phyloP scores from a whole-genome alignment of 2,888 invertebrate genomes.

The Anthoptus insignis region DNA sequence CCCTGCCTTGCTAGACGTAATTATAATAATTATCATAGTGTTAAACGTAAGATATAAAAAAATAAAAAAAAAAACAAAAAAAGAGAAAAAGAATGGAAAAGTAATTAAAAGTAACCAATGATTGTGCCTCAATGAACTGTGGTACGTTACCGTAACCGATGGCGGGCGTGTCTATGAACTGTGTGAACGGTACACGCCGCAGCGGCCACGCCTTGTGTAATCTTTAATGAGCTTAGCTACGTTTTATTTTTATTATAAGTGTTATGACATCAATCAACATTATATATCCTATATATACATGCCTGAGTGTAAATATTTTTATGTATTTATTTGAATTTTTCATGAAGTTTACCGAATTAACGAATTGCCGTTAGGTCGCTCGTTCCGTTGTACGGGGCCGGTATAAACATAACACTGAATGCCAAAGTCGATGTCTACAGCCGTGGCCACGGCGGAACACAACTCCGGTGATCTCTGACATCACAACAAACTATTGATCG shows the following conservation, averaged over 20 bases:
- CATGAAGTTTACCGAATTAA: constrained; percentile 76
- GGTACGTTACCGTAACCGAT: constrained; percentile 86
- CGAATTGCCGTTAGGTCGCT: constrained; percentile 71
- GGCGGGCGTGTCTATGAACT: constrained; percentile 82
- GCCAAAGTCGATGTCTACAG: constrained; percentile 84
- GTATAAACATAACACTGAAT: constrained; percentile 73
- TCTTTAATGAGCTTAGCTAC: constrained; percentile 86
- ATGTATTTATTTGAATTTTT: constrained; percentile 80
- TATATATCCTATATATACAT: constrained; percentile 75
- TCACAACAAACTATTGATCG: constrained; percentile 82
- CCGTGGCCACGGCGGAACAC: constrained; percentile 79
- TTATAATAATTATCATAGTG: constrained; percentile 83
- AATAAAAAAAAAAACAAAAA: constrained; percentile 61
- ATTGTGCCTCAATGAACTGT: constrained; percentile 87
- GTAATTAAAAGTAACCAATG: constrained; percentile 86
- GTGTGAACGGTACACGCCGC: constrained; percentile 71
- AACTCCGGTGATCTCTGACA: constrained; percentile 76
- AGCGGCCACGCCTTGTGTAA: constrained; percentile 82
- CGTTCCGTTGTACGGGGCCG: constrained; percentile 52
- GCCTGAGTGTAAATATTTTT: constrained; percentile 82
- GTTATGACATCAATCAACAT: constrained; percentile 86
- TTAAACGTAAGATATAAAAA: constrained; percentile 64
- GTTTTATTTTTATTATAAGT: constrained; percentile 86
- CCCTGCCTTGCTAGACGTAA: constrained; percentile 86
- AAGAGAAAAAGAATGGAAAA: constrained; percentile 70